Conservation (phyloP, 1,140 invertebrate species). For the Steinernema khuongi region DNA sequence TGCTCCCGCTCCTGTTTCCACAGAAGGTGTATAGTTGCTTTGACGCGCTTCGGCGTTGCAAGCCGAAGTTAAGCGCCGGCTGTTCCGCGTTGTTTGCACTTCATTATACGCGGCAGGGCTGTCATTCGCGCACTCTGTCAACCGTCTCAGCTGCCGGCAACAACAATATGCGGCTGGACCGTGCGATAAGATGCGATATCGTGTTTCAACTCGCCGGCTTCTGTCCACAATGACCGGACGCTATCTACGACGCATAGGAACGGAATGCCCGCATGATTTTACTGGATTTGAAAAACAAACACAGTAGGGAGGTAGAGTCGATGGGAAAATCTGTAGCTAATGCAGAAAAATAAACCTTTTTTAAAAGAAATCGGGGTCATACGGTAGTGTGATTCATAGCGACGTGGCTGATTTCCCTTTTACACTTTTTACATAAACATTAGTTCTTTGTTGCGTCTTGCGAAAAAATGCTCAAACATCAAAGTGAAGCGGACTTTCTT, state of each 20-base stretch:
- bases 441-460: no score
- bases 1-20: background rate
- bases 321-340: no score
- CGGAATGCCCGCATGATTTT: no score
- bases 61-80: background rate
- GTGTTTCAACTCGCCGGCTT: background rate
- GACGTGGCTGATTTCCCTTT: no score
- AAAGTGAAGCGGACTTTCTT: no score
- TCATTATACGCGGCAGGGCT: slow-evolving; percentile 10
- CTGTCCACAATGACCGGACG: background rate
- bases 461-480: no score
- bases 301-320: no score
- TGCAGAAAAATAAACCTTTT: no score
- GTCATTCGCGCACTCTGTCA: slow-evolving; percentile 14
- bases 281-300: background rate
- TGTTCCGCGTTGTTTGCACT: slow-evolving; percentile 9
- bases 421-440: no score
- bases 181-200: background rate
- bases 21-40: background rate
- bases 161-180: background rate
- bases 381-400: no score
- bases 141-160: slow-evolving; percentile 6
- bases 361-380: no score
- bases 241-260: background rate
- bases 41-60: background rate